Evolutionary conservation across 1,140 invertebrate genomes (phyloP), one percentile per base, ranked within the genome.

Genomic region (Penaeus chinensis): DNA sequence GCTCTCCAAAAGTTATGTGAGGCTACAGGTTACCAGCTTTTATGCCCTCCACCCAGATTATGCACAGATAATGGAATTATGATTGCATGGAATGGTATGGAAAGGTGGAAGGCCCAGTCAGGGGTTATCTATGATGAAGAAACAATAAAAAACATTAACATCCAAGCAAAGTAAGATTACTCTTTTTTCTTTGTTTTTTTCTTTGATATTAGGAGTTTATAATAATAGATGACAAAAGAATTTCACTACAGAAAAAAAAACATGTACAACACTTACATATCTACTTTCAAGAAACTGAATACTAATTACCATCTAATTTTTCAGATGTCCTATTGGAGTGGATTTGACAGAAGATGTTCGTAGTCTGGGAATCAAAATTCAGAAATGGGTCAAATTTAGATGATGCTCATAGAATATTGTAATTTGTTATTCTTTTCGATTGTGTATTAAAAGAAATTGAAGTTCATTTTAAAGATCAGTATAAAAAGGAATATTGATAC

Each of bases 51-150:
- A 22, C 94, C 95, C n/a, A 94, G 95, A 91, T 94, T 99, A 1
- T 99, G 98, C 91, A 98, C 96, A 7, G 99, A 99, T 92, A 99
- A 99, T 95, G 99, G 98, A 27, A 94, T 98, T n/a, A 99, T 99
- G 99, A 98, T 99, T 90, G 98, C 98, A 32, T 99, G 98, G 98
- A 98, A 98, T 94, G 98, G 97, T 16, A 93, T 98, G 62, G 98
- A 99, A 93, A 96, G 95, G 85, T 92, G 92, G 90, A 87, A 91
- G 71, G 85, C 87, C 47, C 91, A 91, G 27, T 84, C 90, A 84
- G 93, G 91, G n/a, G 90, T 93, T 62, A 91, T 91, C 19, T 86
- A 90, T 81, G 91, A 94, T 90, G 92, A 93, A 20, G 92, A 93
- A 63, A 91, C 92, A 71, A 91, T 94, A n/a, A 91, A 91, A 90